Evolutionary conservation across 2,888 invertebrate genomes (phyloP), one percentile per base, ranked within the genome.

Genomic region (Agapostemon virescens): DNA sequence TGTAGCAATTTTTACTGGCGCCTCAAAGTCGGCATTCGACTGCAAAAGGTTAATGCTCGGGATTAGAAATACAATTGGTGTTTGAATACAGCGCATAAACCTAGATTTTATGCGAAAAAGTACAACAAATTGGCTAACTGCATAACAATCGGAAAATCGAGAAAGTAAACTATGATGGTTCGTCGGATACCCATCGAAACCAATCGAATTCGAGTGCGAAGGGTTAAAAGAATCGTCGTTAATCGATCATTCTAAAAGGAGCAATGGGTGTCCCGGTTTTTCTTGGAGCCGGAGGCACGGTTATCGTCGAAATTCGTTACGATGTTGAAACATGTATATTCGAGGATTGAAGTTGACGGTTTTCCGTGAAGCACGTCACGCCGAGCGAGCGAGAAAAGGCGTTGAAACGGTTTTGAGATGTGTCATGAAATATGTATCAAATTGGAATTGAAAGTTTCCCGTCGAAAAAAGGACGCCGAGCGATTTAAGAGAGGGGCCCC

Each of bases 181-280:
- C n/a, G n/a, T n/a, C n/a, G n/a, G n/a, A n/a, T n/a, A n/a, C n/a
- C n/a, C n/a, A n/a, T n/a, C n/a, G n/a, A n/a, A n/a, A n/a, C n/a
- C n/a, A n/a, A n/a, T n/a, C n/a, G n/a, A n/a, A n/a, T n/a, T n/a
- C n/a, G n/a, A n/a, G n/a, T n/a, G n/a, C n/a, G n/a, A n/a, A n/a
- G n/a, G n/a, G n/a, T n/a, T n/a, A 78, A 80, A 84, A 84, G 70
- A 68, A 66, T 81, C 78, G 73, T 75, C 64, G 74, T 49, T 67
- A 75, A 82, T 77, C 85, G 74, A 82, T 87, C 80, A 82, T 79
- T 81, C 72, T 79, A 82, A 87, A 85, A 84, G 71, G 84, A 75
- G 74, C 42, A 36, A 61, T 23, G 61, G 36, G 42, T 71, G 45
- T 58, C 45, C 61, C 61, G 23, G 26, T 71, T 71, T 42, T 36